A percentile compares a stretch with the other conserved stretches of the same genome.
These are phyloP conservation scores for Epizoanthus illoricatus DNA, from an alignment of 92 coral and sea anemone species.

Conservation along the genomic window DNA sequence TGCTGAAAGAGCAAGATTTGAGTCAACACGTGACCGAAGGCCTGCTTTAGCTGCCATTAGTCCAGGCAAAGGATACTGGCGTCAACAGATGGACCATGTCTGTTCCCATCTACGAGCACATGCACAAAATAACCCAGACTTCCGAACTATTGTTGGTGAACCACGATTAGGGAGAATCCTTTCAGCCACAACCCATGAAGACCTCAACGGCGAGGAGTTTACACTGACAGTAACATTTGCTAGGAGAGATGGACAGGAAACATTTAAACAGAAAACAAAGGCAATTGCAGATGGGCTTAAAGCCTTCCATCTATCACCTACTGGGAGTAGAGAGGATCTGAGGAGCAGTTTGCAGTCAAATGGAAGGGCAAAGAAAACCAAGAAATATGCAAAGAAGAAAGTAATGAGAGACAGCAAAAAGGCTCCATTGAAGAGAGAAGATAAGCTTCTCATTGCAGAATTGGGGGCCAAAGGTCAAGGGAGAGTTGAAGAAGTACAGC, in stretches of 20 bases:
- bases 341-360: slow-evolving; percentile 51
- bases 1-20: slow-evolving; percentile 75
- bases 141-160: slow-evolving; percentile 90
- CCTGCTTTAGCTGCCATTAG: slow-evolving; percentile 90
- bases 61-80: slow-evolving; percentile 98
- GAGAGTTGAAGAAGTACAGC: slow-evolving; percentile 86
- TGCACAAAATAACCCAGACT: slow-evolving; percentile 94
- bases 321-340: slow-evolving; percentile 62
- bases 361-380: slow-evolving; percentile 52
- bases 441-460: slow-evolving; percentile 77
- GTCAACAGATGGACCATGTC: slow-evolving; percentile 98
- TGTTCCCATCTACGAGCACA: slow-evolving; percentile 97
- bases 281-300: slow-evolving; percentile 70
- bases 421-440: slow-evolving; percentile 62
- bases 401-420: slow-evolving; percentile 52
- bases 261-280: slow-evolving; percentile 72
- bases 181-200: slow-evolving; percentile 92
- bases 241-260: slow-evolving; percentile 75
- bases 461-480: slow-evolving; percentile 91
- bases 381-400: slow-evolving; percentile 56
- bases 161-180: slow-evolving; percentile 95
- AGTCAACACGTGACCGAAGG: slow-evolving; percentile 82
- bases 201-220: slow-evolving; percentile 89
- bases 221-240: slow-evolving; percentile 90
- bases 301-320: slow-evolving; percentile 44